phyloP scores from a whole-genome alignment of 2,797 vertebrate species.

The Coccyzus lansbergi region DNA sequence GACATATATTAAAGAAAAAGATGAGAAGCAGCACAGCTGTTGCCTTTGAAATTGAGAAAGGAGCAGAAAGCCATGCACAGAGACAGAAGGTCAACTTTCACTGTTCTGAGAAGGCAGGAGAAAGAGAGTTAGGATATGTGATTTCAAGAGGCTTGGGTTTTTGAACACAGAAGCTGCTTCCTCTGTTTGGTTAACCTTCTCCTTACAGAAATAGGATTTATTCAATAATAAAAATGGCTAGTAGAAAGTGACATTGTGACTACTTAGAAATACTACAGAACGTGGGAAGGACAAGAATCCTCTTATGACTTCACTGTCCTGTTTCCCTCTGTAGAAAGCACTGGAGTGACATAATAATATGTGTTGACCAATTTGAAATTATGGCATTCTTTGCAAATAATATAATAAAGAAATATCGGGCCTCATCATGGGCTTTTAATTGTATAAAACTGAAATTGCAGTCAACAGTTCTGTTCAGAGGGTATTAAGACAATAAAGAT shows the following conservation, averaged over 20 bases:
- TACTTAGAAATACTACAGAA: background rate
- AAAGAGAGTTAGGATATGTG: background rate
- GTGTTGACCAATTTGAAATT: background rate
- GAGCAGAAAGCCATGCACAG: background rate
- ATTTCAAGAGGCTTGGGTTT: background rate
- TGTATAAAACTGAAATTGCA: background rate
- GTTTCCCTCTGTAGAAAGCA: background rate
- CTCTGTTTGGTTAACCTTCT: background rate
- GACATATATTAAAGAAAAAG: background rate
- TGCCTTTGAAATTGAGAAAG: background rate
- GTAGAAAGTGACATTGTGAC: background rate
- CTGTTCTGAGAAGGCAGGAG: background rate
- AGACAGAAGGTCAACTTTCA: background rate
- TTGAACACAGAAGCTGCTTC: background rate
- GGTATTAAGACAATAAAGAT: background rate
- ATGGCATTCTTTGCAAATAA: background rate
- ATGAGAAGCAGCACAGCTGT: background rate
- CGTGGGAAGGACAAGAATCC: background rate
- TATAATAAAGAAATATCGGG: background rate
- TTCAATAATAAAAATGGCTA: background rate
- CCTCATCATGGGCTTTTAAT: background rate
- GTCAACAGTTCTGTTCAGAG: background rate
- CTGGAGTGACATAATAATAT: background rate
- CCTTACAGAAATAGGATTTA: background rate
- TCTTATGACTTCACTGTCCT: background rate